phyloP scores from a whole-genome alignment of 2,888 invertebrate species.

The Amphipyra berbera region DNA sequence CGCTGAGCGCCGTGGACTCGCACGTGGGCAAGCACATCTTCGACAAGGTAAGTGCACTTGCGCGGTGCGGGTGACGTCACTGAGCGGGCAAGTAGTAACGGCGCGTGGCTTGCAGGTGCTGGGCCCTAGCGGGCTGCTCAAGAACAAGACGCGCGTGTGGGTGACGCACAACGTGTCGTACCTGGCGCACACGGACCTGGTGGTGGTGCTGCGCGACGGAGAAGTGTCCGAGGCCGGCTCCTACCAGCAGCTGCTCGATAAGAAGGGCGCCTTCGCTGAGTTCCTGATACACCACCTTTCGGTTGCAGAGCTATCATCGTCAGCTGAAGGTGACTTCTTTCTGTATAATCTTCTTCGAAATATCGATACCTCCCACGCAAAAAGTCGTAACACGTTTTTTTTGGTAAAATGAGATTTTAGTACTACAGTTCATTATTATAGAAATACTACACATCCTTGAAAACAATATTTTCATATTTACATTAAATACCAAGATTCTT shows the following conservation, averaged over 20 bases:
- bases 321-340: conserved; percentile 76
- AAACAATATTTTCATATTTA: too few species aligned
- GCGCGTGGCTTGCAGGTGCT: conserved; percentile 20
- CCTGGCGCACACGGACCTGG: conserved; percentile 96
- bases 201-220: conserved; percentile 96
- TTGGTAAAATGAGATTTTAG: too few species aligned
- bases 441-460: too few species aligned
- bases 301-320: conserved; percentile 88
- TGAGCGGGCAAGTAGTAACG: not conserved
- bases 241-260: conserved; percentile 96
- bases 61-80: not conserved
- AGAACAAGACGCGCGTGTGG: conserved; percentile 95
- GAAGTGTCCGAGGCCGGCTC: conserved; percentile 97
- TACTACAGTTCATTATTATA: too few species aligned
- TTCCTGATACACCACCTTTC: conserved; percentile 94
- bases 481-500: too few species aligned
- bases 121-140: conserved; percentile 92
- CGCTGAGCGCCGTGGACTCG: conserved; percentile 98
- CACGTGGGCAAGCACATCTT: conserved; percentile 99
- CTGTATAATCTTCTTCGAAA: not conserved
- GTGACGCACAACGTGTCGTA: conserved; percentile 99
- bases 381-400: too few species aligned
- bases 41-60: conserved; percentile 92
- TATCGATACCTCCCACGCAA: too few species aligned
- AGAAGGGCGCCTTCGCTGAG: conserved; percentile 95